These are phyloP conservation scores for Hirtodrosophila confusa DNA, from an alignment of 2,888 invertebrate genomes.

Conservation along the genomic window DNA sequence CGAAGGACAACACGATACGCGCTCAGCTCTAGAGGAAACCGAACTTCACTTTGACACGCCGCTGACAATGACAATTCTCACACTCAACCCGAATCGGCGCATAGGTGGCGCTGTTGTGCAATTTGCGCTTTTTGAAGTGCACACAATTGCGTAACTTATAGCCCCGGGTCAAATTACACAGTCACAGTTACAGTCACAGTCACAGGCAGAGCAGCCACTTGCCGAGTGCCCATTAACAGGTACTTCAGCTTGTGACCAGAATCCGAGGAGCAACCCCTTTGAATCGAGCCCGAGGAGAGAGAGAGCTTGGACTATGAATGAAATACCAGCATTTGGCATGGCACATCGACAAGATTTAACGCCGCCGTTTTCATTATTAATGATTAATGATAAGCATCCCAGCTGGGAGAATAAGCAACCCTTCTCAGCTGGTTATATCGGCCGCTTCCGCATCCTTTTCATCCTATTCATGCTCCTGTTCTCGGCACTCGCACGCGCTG, in stretches of 20 bases:
- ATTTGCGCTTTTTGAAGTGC: conserved; percentile 78
- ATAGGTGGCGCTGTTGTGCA: conserved; percentile 75
- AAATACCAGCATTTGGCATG: conserved; percentile 82
- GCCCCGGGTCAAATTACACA: conserved; percentile 83
- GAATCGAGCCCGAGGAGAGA: conserved; percentile 3
- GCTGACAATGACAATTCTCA: conserved; percentile 58
- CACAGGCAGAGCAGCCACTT: conserved; percentile 56
- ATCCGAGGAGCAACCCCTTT: conserved; percentile 52
- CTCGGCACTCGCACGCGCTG: conserved; percentile 50
- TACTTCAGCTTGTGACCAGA: conserved; percentile 70
- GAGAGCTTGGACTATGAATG: conserved; percentile 48
- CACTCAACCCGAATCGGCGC: conserved; percentile 14
- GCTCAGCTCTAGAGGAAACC: neutral
- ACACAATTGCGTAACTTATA: conserved; percentile 81
- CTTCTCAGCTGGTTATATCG: conserved; percentile 24
- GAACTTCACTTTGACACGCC: conserved; percentile 37
- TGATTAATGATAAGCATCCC: conserved; percentile 83
- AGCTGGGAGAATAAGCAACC: conserved; percentile 51
- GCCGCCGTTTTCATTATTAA: conserved; percentile 82
- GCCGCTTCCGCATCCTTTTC: conserved; percentile 5
- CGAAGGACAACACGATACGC: no score
- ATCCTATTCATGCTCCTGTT: conserved; percentile 13
- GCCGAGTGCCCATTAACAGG: conserved; percentile 82
- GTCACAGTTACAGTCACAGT: conserved; percentile 41
- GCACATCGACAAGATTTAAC: conserved; percentile 74